Evolutionary conservation across 2,797 vertebrate genomes (phyloP).

Genomic region (Sebastes itinus): DNA sequence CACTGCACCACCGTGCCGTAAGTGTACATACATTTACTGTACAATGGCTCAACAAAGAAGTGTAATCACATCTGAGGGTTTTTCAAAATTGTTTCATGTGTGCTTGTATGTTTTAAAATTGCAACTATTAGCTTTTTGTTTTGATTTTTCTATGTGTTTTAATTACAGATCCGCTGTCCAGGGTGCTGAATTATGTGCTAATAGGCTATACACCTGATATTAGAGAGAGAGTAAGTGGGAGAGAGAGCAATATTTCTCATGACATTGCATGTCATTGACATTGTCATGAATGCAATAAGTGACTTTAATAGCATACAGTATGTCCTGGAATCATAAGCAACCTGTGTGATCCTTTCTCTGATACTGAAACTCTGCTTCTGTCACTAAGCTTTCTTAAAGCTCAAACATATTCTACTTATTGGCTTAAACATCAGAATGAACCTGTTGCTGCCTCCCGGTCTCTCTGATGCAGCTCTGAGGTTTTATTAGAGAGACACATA

Average conservation of each 20-base stretch:
- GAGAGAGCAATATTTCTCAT: neutral
- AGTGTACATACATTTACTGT: neutral
- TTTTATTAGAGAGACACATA: conserved; percentile 17
- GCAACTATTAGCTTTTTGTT: neutral
- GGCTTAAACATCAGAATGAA: neutral
- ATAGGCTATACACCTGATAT: neutral
- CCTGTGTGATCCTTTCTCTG: neutral
- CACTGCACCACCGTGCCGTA: neutral
- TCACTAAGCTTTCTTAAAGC: neutral
- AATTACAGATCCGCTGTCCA: conserved; percentile 71
- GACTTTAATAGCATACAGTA: neutral
- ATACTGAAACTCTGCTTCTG: neutral
- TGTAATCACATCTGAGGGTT: neutral
- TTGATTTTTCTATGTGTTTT: neutral
- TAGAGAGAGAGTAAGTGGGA: neutral
- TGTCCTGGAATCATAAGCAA: neutral
- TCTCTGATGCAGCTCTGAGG: neutral
- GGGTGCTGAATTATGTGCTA: conserved; percentile 68
- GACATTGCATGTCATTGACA: neutral
- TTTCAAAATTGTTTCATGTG: neutral
- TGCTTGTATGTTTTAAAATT: neutral
- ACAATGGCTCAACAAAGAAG: neutral
- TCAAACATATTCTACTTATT: neutral
- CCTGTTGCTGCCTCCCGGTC: neutral
- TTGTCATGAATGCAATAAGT: neutral